Evolutionary conservation across 2,113 vertebrate species (phyloP).

Genomic region (Globicephala melas): DNA sequence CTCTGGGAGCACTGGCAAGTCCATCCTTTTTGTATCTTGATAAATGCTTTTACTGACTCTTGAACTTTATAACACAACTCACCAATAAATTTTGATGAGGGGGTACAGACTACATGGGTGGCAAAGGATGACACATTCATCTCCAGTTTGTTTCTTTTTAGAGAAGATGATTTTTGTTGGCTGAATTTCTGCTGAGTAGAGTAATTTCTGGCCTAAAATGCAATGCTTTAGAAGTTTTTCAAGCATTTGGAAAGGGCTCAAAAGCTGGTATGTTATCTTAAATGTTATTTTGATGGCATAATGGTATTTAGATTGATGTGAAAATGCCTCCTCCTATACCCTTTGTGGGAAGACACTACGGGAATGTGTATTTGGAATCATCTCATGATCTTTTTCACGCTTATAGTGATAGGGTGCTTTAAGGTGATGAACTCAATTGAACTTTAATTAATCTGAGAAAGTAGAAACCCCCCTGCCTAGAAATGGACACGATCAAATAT

Average conservation of each 20-base stretch:
- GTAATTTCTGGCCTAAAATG: conserved; percentile 36
- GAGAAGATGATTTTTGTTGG: conserved; percentile 25
- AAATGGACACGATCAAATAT: neutral
- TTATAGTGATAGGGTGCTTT: neutral
- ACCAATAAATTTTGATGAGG: neutral
- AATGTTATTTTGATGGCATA: conserved; percentile 37
- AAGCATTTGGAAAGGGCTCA: neutral
- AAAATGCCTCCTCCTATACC: neutral
- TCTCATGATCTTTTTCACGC: neutral
- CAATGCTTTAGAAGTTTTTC: conserved; percentile 15
- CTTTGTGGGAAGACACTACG: neutral
- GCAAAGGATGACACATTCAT: neutral
- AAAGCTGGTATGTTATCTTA: conserved; percentile 3
- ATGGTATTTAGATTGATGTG: neutral
- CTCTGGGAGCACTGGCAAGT: neutral
- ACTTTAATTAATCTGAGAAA: neutral
- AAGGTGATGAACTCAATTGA: neutral
- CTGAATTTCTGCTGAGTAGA: conserved; percentile 17
- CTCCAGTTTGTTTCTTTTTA: conserved; percentile 24
- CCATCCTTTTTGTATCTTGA: neutral
- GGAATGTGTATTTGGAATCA: neutral
- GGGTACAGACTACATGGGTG: neutral
- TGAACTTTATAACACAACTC: neutral
- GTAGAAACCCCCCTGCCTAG: neutral
- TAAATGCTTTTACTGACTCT: neutral